Evolutionary conservation across 2,113 vertebrate species (phyloP), one percentile per base, ranked within the genome.

Genomic region (Excalfactoria chinensis): DNA sequence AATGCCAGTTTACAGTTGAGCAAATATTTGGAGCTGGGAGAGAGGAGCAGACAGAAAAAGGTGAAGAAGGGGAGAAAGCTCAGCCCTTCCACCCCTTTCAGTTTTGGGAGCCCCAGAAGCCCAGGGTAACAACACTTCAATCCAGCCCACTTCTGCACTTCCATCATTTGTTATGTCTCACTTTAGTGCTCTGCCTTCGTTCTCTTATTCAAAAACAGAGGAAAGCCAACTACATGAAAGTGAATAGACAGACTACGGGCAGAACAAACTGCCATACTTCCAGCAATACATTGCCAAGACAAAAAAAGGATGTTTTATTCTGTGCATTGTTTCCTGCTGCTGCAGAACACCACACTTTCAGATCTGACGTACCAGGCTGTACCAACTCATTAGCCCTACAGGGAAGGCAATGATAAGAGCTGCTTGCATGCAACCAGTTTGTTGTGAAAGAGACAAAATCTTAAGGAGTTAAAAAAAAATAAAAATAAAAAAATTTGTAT

Each of bases 331-430:
- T 72, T 84, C 55, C 43, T 44, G 9, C 12, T 13, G 34, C 2
- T 3, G 44, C 26, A 69, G 53, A 63, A 74, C 1, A 1, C 0
- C 0, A 13, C 48, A 43, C 64, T 13, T 64, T 18, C 44, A 22
- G 32, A 13, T 15, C 46, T 35, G 25, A 13, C 0, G 3, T 25
- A 19, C 56, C 51, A 7, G 6, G 13, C 41, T 43, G n/a, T 25
- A 82, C 83, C 60, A 62, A 14, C 25, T 55, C 53, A 48, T 41
- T 34, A 3, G 8, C 11, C 60, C 41, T 25, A 17, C 34, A 19
- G 40, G 34, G 68, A 62, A 18, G 55, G 37, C 37, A 23, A 5
- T 1, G 28, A 40, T 22, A 63, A 34, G 28, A 73, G 19, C 2
- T 79, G 67, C 37, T 93, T 56, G 48, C 4, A 3, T 58, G 71